phyloP scores from a whole-genome alignment of 2,888 invertebrate genomes.

The Syrphus vitripennis region DNA sequence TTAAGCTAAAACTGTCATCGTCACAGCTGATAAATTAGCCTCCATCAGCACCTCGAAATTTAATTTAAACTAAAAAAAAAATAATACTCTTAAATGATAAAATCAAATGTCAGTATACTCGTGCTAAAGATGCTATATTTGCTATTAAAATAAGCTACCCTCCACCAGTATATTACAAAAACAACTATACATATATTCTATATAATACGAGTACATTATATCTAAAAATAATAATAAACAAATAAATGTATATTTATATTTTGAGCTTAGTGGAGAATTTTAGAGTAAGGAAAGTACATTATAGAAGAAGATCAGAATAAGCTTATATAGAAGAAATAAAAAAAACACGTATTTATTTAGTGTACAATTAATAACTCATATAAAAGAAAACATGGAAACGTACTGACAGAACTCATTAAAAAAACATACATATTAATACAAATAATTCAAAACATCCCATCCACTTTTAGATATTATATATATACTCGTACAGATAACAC shows the following conservation, averaged over 20 bases:
- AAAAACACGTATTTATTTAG: background rate
- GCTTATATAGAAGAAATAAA: slow-evolving; percentile 13
- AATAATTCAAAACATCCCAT: slow-evolving; percentile 24
- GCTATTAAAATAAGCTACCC: slow-evolving; percentile 51
- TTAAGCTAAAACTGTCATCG: slow-evolving; percentile 13
- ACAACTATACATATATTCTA: slow-evolving; percentile 19
- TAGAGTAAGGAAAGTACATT: slow-evolving; percentile 29
- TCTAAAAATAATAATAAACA: background rate
- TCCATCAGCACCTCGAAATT: slow-evolving; percentile 31
- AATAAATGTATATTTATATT: slow-evolving; percentile 61
- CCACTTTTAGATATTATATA: slow-evolving; percentile 26
- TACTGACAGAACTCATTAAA: slow-evolving; percentile 41
- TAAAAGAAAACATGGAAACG: slow-evolving; percentile 31
- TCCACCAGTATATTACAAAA: slow-evolving; percentile 52
- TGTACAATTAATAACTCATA: slow-evolving; percentile 39
- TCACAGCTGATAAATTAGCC: slow-evolving; percentile 39
- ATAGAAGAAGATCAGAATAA: slow-evolving; percentile 47
- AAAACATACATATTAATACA: slow-evolving; percentile 27
- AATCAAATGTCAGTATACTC: slow-evolving; percentile 64
- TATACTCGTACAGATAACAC: slow-evolving; percentile 3
- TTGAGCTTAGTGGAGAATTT: slow-evolving; percentile 42
- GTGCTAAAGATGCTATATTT: slow-evolving; percentile 61
- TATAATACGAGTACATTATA: no score
- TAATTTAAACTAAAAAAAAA: background rate
- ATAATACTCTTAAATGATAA: slow-evolving; percentile 25